These are phyloP conservation scores for Atlantisia rogersi DNA, from an alignment of 2,113 vertebrate species.

Conservation along the genomic window DNA sequence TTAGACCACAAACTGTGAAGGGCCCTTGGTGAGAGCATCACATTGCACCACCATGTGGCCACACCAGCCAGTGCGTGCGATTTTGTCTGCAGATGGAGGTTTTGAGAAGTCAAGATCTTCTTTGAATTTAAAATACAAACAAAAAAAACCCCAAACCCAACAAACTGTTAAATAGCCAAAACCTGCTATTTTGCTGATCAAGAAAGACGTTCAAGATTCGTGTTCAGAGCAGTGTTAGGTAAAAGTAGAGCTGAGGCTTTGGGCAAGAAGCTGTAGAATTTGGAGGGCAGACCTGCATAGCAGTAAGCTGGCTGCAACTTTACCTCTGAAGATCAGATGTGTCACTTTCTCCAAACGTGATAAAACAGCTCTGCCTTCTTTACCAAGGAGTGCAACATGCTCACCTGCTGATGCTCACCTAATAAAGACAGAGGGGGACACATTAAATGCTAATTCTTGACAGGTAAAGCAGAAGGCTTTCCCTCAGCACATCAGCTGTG, in stretches of 20 bases:
- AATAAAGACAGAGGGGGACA: background rate
- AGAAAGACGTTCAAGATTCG: background rate
- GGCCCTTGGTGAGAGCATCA: background rate
- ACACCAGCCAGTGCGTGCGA: background rate
- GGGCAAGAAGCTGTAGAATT: background rate
- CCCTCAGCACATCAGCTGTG: background rate
- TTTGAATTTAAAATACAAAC: background rate
- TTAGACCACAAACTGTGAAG: background rate
- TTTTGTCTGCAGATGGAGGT: background rate
- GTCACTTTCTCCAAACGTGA: background rate
- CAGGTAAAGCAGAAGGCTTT: background rate
- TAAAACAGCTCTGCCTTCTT: background rate
- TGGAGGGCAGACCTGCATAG: background rate
- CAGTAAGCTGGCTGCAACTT: background rate
- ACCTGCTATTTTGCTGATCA: background rate
- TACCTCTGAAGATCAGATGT: background rate
- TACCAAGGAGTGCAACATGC: background rate
- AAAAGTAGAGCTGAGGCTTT: background rate
- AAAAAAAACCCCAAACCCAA: too few species aligned
- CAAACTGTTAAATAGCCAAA: background rate
- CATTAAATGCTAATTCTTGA: background rate
- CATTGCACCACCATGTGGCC: conserved; percentile 51
- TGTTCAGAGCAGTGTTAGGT: background rate
- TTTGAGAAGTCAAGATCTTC: background rate
- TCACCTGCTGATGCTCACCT: background rate